Conservation (phyloP, 2,113 vertebrate genomes). For the Atherinomorus stipes region DNA sequence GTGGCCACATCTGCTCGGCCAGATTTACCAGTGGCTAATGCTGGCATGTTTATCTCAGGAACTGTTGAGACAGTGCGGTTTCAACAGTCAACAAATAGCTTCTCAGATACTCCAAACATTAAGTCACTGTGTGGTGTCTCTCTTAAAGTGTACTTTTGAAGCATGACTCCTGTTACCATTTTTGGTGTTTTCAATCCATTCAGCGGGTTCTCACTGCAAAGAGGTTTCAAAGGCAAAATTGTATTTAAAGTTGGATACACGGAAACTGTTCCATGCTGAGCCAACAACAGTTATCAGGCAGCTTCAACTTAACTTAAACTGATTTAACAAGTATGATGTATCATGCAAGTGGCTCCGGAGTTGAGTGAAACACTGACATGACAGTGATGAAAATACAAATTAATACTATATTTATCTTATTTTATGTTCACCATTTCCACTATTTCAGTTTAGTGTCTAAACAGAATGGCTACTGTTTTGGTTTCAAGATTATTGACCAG, state of each 20-base stretch:
- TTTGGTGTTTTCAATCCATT: slow-evolving; percentile 36
- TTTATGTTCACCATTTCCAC: not conserved
- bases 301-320: slow-evolving; percentile 23
- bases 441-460: slow-evolving; percentile 6
- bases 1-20: slow-evolving; percentile 58
- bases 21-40: slow-evolving; percentile 58
- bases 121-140: slow-evolving; percentile 34
- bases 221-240: slow-evolving; percentile 22
- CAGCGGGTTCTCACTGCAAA: slow-evolving; percentile 19
- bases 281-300: slow-evolving; percentile 21
- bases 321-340: not conserved
- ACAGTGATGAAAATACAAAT: too few relatives aligned
- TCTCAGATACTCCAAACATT: slow-evolving; percentile 59
- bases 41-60: slow-evolving; percentile 57
- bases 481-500: too few relatives aligned
- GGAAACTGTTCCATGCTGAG: slow-evolving; percentile 17
- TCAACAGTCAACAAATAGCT: slow-evolving; percentile 61
- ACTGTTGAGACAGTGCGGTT: slow-evolving; percentile 59
- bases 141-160: slow-evolving; percentile 10
- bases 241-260: slow-evolving; percentile 16
- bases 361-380: not conserved
- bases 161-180: not conserved
- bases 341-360: not conserved
- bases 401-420: not conserved
- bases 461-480: not conserved